A percentile compares a stretch with the other conserved stretches of the same genome.
Conservation (phyloP, 92 coral and sea anemone genomes). For the Paragorgia papillata region DNA sequence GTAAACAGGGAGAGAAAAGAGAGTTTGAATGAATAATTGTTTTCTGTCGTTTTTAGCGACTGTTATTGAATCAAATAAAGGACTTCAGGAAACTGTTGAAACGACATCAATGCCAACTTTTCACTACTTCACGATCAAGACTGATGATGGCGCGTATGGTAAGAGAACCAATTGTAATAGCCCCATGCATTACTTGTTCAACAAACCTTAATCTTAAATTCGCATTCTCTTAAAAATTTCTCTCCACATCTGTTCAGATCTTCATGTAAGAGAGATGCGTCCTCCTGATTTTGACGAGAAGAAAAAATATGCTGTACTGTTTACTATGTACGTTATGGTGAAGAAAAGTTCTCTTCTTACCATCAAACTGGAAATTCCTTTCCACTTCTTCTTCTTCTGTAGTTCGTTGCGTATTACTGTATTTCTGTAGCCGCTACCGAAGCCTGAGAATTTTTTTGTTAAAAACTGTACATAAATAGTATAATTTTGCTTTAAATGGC, state of each 20-base stretch:
- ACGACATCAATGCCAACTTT: constrained; percentile 51
- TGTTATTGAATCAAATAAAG: constrained; percentile 53
- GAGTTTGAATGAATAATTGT: background rate
- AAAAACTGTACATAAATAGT: too few species aligned
- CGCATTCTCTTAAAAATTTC: too few species aligned
- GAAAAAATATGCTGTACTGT: constrained; percentile 90
- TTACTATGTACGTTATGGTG: constrained; percentile 72
- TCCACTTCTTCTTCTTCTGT: too few species aligned
- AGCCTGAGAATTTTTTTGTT: too few species aligned
- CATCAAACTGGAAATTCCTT: too few species aligned
- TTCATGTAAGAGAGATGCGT: constrained; percentile 71
- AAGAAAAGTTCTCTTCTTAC: too few species aligned
- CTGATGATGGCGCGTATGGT: constrained; percentile 65
- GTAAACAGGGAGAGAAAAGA: background rate
- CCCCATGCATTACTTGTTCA: too few species aligned
- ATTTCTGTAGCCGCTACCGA: too few species aligned
- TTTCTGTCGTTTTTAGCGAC: constrained; percentile 33
- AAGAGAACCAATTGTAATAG: constrained; percentile 44
- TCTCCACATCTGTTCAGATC: too few species aligned
- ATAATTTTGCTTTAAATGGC: too few species aligned
- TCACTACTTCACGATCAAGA: constrained; percentile 56
- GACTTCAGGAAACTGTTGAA: constrained; percentile 43
- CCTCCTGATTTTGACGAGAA: constrained; percentile 88
- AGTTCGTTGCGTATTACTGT: too few species aligned
- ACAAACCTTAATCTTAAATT: too few species aligned